These are phyloP conservation scores for Drosophila athabasca DNA, from an alignment of 1,140 invertebrate species.

Conservation along the genomic window DNA sequence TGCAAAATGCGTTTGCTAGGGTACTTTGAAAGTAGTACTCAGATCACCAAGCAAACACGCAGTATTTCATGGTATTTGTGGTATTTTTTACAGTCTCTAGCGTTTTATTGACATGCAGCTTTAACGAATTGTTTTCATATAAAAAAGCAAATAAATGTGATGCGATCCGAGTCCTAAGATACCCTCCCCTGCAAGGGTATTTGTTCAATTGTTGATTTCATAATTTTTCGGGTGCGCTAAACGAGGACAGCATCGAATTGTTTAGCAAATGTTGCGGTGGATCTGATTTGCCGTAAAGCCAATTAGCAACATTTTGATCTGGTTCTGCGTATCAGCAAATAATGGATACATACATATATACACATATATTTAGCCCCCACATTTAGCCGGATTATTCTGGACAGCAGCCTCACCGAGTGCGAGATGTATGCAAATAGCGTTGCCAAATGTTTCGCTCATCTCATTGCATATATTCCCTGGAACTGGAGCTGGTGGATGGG, in stretches of 20 bases:
- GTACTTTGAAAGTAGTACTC: too few relatives aligned
- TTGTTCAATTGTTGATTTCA: background rate
- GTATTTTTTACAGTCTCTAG: too few relatives aligned
- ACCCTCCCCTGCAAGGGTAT: too few relatives aligned
- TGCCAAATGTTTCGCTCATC: slow-evolving; percentile 1
- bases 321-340: slow-evolving; percentile 40
- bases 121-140: too few relatives aligned
- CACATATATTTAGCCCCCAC: slow-evolving; percentile 29
- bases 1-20: too few relatives aligned
- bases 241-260: slow-evolving; percentile 56
- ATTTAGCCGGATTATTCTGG: slow-evolving; percentile 26
- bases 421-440: background rate
- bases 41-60: too few relatives aligned
- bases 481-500: too few relatives aligned
- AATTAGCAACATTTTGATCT: slow-evolving; percentile 57
- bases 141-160: too few relatives aligned
- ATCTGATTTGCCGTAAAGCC: slow-evolving; percentile 35
- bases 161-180: too few relatives aligned
- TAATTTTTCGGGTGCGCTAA: slow-evolving; percentile 38
- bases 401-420: slow-evolving; percentile 8
- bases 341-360: slow-evolving; percentile 28
- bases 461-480: slow-evolving; percentile 7
- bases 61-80: too few relatives aligned
- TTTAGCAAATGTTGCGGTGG: slow-evolving; percentile 43
- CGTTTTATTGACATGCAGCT: too few relatives aligned